Percentiles rank a stretch among this genome's conserved stretches.
These are phyloP conservation scores for Pseudopipra pipra DNA, from an alignment of 2,113 vertebrate species.

Conservation along the genomic window DNA sequence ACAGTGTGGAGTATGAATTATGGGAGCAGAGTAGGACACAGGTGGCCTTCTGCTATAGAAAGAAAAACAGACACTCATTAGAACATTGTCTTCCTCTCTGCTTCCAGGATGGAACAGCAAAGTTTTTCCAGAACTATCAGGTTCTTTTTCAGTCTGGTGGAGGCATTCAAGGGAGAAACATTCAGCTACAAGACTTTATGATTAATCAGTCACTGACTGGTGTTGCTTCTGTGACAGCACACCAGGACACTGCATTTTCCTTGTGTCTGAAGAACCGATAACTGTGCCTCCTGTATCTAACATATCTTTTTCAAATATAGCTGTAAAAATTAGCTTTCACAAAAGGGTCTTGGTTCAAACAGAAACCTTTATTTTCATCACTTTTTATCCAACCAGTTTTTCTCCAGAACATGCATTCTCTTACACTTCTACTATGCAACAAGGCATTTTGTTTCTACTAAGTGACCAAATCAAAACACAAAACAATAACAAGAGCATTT, in stretches of 20 bases:
- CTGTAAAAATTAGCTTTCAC: background rate
- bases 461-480: background rate
- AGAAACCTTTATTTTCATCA: background rate
- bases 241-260: background rate
- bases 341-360: background rate
- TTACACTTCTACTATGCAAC: background rate
- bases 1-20: background rate
- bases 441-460: fast-evolving
- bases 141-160: background rate
- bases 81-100: background rate
- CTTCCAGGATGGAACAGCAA: background rate
- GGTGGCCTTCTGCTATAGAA: background rate
- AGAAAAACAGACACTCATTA: background rate
- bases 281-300: background rate
- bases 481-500: fast-evolving
- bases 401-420: background rate
- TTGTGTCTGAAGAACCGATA: background rate
- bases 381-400: background rate
- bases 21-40: background rate
- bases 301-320: background rate
- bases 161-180: background rate
- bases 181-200: background rate
- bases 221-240: background rate
- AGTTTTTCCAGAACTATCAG: background rate
- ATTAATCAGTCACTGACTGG: background rate